phyloP scores from a whole-genome alignment of 2,888 invertebrate species.

The Hydropsyche betteni region DNA sequence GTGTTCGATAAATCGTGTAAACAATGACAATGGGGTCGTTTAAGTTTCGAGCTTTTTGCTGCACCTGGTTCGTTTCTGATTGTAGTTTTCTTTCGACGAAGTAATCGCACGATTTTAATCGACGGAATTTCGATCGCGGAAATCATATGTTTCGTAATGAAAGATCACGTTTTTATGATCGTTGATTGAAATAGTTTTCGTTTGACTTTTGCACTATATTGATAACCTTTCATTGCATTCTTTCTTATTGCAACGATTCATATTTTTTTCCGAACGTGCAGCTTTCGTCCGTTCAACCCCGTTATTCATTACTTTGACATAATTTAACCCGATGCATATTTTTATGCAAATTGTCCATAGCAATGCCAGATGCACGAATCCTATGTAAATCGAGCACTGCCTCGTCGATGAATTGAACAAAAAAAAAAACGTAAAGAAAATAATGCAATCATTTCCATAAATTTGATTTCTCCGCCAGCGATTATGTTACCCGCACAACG shows the following conservation, averaged over 20 bases:
- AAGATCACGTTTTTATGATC: too few relatives aligned
- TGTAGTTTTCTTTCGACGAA: too few relatives aligned
- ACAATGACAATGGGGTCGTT: slow-evolving; percentile 24
- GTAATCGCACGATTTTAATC: too few relatives aligned
- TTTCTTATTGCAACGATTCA: not conserved
- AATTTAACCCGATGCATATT: slow-evolving; percentile 25
- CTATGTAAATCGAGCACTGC: slow-evolving; percentile 10
- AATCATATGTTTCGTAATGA: too few relatives aligned
- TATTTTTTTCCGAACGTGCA: slow-evolving; percentile 1
- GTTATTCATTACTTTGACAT: slow-evolving; percentile 19
- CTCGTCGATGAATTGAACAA: not conserved
- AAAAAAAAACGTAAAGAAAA: not conserved
- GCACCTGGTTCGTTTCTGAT: not conserved
- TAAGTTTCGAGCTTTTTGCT: slow-evolving; percentile 3
- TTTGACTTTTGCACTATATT: too few relatives aligned
- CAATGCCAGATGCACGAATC: slow-evolving; percentile 19
- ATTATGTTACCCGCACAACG: not conserved
- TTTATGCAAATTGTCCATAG: slow-evolving; percentile 7
- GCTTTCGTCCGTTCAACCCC: slow-evolving; percentile 16
- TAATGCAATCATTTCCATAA: slow-evolving; percentile 22
- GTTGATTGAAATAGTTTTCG: too few relatives aligned
- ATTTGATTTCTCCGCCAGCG: slow-evolving; percentile 10
- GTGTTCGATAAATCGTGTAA: slow-evolving; percentile 24
- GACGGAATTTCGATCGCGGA: too few relatives aligned
- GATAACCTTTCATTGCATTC: too few relatives aligned